Evolutionary conservation across 2,888 invertebrate genomes (phyloP), one percentile per base, ranked within the genome.

Genomic region (Latheticus oryzae): DNA sequence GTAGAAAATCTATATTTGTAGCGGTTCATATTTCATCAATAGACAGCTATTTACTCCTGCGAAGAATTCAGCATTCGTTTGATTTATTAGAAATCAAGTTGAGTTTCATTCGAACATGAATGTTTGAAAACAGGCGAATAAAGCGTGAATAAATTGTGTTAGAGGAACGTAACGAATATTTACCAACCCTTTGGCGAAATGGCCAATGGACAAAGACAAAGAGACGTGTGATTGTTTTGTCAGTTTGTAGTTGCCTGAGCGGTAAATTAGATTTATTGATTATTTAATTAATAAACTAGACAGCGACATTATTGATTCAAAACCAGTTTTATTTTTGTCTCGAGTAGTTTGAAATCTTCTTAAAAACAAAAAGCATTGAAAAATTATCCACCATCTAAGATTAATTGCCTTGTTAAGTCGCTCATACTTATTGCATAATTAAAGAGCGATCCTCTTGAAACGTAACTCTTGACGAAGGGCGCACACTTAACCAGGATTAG

Each of bases 251-350:
- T 70, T 71, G 72, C 70, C 73, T 70, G 73, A 68, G 69, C 72
- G 71, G 68, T 68, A 75, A 77, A 77, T 76, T 76, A 74, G 73
- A 74, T 75, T 70, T 70, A 75, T 77, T 71, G 76, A 77, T 76
- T 76, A 75, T 71, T 73, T 73, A 73, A 73, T 73, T 72, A 73
- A 73, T 72, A 71, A 61, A 63, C 61, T 61, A 58, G 61, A 61
- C 62, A 62, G 63, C 66, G 58, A 59, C 56, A 60, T 60, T 62
- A 63, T 38, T 30, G 51, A 51, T 38, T 38, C 11, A 38, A 38
- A 38, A 28, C 11, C 45, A 19, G 5, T 21, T 28, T 26, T 28
- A 11, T 8, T 4, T 1, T 5, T 8, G 8, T n/a, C 12, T 2
- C 9, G 2, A 4, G n/a, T 8, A 12, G 2, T 2, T 9, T 5